phyloP scores from a whole-genome alignment of 2,113 vertebrate species.

The Barbus barbus region DNA sequence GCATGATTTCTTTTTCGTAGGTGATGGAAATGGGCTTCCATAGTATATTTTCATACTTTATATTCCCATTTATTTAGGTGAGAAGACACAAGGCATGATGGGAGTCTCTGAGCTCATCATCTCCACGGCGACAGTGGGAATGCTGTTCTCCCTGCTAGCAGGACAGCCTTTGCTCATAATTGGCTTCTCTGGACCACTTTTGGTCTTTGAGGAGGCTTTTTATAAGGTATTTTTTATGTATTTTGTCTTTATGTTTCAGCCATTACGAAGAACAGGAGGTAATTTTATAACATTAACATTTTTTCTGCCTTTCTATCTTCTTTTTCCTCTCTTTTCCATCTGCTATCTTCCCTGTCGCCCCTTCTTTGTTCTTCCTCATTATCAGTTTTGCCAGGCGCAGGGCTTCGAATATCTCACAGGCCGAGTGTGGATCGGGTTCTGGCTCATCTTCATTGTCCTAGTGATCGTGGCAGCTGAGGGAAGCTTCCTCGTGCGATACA shows the following conservation, averaged over 20 bases:
- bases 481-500: conserved; percentile 96
- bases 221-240: conserved; percentile 88
- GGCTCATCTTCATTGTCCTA: conserved; percentile 93
- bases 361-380: neutral
- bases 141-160: conserved; percentile 90
- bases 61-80: conserved; percentile 74
- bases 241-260: neutral
- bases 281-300: neutral
- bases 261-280: neutral
- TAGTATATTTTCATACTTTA: neutral
- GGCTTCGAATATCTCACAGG: conserved; percentile 93
- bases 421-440: conserved; percentile 96
- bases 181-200: conserved; percentile 93
- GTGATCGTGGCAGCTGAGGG: conserved; percentile 93
- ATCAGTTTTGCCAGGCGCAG: conserved; percentile 91
- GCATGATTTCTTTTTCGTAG: neutral
- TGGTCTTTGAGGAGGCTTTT: conserved; percentile 98
- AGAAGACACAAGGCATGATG: conserved; percentile 97
- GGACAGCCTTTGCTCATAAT: conserved; percentile 96
- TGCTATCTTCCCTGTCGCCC: neutral
- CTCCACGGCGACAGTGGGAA: conserved; percentile 90
- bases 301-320: no score
- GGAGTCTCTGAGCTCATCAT: conserved; percentile 96
- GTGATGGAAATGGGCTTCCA: neutral
- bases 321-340: neutral